Base-by-base conservation (phyloP, 1,140 invertebrate genomes). In the Oryzaephilus surinamensis region DNA sequence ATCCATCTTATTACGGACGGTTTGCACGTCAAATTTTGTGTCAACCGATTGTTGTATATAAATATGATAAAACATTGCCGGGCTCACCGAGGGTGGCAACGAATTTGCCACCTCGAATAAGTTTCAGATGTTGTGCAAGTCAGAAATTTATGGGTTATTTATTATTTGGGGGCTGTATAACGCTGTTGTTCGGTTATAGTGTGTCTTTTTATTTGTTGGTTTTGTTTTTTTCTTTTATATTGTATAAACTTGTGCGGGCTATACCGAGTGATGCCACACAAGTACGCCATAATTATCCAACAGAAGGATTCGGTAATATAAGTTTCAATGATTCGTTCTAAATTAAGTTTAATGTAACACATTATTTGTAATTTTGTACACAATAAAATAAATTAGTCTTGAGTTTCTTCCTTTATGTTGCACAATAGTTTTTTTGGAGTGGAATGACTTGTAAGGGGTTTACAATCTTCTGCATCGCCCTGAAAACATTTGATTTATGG, bases 31-130 rank as follows among this genome's bases (percentile, higher is more conserved):
- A 79, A 52, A 55, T 84, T 14, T 51, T 88, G 8, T 63, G 68
- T 19, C 64, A 71, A 13, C 83, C 84, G 2, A 70, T 70, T 3
- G 70, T 65, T 4, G 69, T 79, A 10, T 70, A 62, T 41, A 70
- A 57, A 37, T 78, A 69, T 52, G 72, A 66, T 50, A 82, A 76
- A 35, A 70, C 68, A 2, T 54, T 58, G 2, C 60, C 64, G 23
- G 70, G 72, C 30, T 70, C 72, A 17, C 65, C 63, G 17, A 57
- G 73, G 7, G 62, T 71, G 0, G 60, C 69, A 40, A 60, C 69
- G 48, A 57, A 71, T 5, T 54, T 81, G 8, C 79, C 76, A 1
- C 76, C 86, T 3, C 65, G 84, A 38, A 33, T 89, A 7, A 82
- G 76, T 50, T 60, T 90, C 8, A 66, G 86, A 24, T 59, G 67